These are phyloP conservation scores for Trichacis sp. DNA, from an alignment of 2,888 invertebrate genomes.

Conservation along the genomic window DNA sequence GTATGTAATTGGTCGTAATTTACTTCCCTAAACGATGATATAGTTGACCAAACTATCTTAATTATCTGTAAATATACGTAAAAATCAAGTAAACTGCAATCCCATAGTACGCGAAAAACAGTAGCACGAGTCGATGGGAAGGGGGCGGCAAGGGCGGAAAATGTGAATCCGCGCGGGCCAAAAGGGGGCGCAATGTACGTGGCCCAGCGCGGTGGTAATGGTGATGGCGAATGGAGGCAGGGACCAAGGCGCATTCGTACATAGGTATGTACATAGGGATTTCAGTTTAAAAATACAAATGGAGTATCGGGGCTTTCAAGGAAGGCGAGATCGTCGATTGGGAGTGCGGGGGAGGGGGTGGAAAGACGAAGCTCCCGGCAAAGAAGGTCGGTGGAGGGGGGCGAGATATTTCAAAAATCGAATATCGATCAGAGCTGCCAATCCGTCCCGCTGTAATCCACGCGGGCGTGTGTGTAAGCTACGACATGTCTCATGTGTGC, in stretches of 20 bases:
- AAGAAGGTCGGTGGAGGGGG: constrained; percentile 46
- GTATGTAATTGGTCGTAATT: too few species aligned
- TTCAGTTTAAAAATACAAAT: constrained; percentile 68
- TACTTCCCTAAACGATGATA: too few species aligned
- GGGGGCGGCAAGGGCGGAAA: constrained; percentile 26
- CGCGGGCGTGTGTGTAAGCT: constrained; percentile 56
- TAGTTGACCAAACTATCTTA: too few species aligned
- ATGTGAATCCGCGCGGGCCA: constrained; percentile 26
- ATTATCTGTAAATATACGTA: too few species aligned
- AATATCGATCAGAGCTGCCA: constrained; percentile 68
- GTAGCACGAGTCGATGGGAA: constrained; percentile 17
- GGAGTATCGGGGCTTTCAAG: constrained; percentile 66
- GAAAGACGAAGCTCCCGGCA: constrained; percentile 33
- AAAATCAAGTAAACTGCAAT: too few species aligned
- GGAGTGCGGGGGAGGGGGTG: constrained; percentile 41
- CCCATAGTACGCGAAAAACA: constrained; percentile 32
- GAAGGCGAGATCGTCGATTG: constrained; percentile 51
- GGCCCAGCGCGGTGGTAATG: constrained; percentile 60
- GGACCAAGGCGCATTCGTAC: constrained; percentile 52
- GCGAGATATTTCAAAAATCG: constrained; percentile 68
- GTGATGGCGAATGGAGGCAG: constrained; percentile 54
- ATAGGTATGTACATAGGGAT: constrained; percentile 60
- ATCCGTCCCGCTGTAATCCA: constrained; percentile 65
- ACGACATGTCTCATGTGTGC: constrained; percentile 46
- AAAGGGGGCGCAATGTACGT: constrained; percentile 48